phyloP scores from a whole-genome alignment of 2,888 invertebrate genomes.

The Calameuta idolon region DNA sequence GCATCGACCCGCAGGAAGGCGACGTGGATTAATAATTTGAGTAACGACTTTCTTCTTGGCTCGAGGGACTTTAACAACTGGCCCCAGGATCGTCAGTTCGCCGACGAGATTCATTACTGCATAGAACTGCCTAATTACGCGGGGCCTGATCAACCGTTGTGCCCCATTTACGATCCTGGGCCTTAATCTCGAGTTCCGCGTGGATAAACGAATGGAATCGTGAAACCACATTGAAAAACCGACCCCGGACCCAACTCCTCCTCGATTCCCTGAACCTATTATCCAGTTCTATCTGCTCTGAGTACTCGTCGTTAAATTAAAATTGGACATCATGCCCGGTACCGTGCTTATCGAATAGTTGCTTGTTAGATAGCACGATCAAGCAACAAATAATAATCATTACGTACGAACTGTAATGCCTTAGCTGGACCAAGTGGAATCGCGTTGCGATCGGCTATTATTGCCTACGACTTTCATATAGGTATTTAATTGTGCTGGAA shows the following conservation, averaged over 20 bases:
- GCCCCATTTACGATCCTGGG: conserved; percentile 1
- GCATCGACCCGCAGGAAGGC: not conserved
- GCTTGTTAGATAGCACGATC: not conserved
- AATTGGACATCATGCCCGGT: conserved; percentile 1
- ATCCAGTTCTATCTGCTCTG: conserved; percentile 1
- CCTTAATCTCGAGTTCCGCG: conserved; percentile 1
- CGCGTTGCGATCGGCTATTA: not conserved
- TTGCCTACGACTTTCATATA: not conserved
- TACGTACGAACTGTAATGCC: not conserved
- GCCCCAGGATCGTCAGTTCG: not conserved
- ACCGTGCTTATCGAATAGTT: not conserved
- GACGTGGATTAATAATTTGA: not conserved
- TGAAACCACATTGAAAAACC: conserved; percentile 1
- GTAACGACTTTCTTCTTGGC: not conserved
- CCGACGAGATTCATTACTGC: not conserved
- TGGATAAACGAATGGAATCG: conserved; percentile 6
- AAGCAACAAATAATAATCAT: not conserved
- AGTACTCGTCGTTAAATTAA: conserved; percentile 6
- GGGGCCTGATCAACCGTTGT: not conserved
- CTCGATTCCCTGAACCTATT: conserved; percentile 8
- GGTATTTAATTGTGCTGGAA: not conserved
- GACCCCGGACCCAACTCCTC: not conserved
- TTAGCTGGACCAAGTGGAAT: not conserved
- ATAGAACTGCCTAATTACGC: conserved; percentile 4
- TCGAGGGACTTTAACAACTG: not conserved